A percentile compares a stretch with the other conserved stretches of the same genome.
phyloP scores from a whole-genome alignment of 2,113 vertebrate genomes.

The Tringa solitaria region DNA sequence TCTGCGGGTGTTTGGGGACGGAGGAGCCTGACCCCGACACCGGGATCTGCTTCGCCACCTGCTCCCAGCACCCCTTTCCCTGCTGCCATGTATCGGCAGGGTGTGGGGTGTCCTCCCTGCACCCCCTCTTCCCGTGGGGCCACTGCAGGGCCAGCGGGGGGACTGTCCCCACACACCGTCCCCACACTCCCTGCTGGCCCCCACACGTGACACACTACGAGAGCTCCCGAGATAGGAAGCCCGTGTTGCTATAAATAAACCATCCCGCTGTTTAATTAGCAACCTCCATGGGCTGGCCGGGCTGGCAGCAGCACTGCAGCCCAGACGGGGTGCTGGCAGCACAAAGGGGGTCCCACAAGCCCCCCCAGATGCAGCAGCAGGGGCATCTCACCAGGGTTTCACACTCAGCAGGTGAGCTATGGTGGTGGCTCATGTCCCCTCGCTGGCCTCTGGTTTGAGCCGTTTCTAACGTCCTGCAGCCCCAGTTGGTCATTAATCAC shows the following conservation, averaged over 20 bases:
- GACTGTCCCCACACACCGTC: not conserved
- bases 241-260: not conserved
- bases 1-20: not conserved
- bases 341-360: not conserved
- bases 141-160: accelerated
- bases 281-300: not conserved
- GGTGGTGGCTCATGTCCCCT: accelerated
- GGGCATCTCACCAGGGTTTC: accelerated
- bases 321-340: not conserved
- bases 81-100: accelerated
- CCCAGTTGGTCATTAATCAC: not conserved
- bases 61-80: not conserved
- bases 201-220: accelerated
- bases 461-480: not conserved
- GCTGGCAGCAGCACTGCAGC: not conserved
- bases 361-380: accelerated
- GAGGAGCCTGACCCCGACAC: accelerated
- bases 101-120: accelerated
- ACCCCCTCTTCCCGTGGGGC: accelerated
- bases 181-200: accelerated
- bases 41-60: accelerated
- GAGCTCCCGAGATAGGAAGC: not conserved
- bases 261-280: not conserved
- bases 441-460: not conserved
- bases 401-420: accelerated